These are phyloP conservation scores for Brachypteracias leptosomus DNA, from an alignment of 2,113 vertebrate species.

Conservation along the genomic window DNA sequence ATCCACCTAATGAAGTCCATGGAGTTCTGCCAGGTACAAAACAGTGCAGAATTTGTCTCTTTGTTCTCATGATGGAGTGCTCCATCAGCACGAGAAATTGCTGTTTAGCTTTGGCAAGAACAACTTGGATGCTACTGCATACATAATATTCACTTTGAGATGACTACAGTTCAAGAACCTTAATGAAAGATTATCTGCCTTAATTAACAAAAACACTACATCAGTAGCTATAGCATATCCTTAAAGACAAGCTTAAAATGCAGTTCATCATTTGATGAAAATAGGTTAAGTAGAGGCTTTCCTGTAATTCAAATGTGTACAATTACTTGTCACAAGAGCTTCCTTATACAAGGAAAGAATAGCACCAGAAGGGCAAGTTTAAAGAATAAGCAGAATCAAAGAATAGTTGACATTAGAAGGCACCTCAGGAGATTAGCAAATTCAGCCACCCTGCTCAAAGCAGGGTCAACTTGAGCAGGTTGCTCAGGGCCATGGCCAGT, in stretches of 20 bases:
- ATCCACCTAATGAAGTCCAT: slow-evolving; percentile 11
- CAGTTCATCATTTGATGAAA: neutral
- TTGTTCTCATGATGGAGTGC: neutral
- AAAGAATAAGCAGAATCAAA: neutral
- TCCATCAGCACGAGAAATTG: slow-evolving; percentile 6
- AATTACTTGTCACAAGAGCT: neutral
- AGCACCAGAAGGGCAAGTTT: neutral
- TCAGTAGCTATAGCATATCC: neutral
- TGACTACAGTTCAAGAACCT: neutral
- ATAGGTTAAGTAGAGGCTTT: neutral
- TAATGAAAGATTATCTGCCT: neutral
- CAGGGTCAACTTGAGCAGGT: neutral
- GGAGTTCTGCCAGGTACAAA: slow-evolving; percentile 20
- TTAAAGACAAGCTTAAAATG: neutral
- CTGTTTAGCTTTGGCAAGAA: slow-evolving; percentile 1
- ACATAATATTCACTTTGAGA: neutral
- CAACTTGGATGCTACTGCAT: neutral
- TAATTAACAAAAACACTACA: neutral
- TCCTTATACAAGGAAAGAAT: neutral
- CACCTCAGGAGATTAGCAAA: neutral
- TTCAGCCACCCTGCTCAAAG: neutral
- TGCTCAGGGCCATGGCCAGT: neutral
- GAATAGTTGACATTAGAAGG: neutral
- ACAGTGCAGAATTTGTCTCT: neutral
- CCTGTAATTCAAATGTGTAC: neutral